Percentiles rank a stretch among this genome's conserved stretches.
Evolutionary conservation across 2,113 vertebrate genomes (phyloP).

Genomic region (Heloderma charlesbogerti): DNA sequence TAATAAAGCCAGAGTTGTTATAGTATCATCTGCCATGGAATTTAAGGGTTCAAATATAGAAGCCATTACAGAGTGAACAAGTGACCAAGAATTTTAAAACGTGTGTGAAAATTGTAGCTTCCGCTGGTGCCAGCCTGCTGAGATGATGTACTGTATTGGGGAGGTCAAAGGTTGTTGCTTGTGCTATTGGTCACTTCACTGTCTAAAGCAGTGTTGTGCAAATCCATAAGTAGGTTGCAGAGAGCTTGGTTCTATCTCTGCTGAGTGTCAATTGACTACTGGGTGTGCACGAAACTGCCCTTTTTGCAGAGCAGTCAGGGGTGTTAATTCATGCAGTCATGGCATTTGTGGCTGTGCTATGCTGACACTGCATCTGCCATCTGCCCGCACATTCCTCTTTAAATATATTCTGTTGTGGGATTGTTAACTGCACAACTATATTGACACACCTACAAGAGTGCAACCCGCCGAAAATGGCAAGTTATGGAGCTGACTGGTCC

Average conservation of each 20-base stretch:
- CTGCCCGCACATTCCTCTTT: not conserved
- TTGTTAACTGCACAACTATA: not conserved
- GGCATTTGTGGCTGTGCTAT: not conserved
- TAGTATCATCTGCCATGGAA: rapidly evolving
- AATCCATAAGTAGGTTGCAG: not conserved
- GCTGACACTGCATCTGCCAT: not conserved
- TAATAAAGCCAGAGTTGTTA: rapidly evolving
- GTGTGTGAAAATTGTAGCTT: not conserved
- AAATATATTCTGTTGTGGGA: not conserved
- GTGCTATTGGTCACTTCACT: not conserved
- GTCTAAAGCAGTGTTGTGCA: not conserved
- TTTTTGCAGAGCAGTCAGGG: not conserved
- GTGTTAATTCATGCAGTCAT: not conserved
- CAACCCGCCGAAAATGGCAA: not conserved
- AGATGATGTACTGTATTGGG: not conserved
- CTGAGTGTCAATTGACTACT: not conserved
- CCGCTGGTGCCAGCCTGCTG: not conserved
- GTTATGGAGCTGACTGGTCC: not conserved
- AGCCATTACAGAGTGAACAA: not conserved
- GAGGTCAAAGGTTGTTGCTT: not conserved
- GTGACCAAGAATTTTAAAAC: not conserved
- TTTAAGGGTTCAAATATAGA: not conserved
- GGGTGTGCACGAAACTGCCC: not conserved
- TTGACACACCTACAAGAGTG: not conserved
- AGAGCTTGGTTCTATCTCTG: not conserved